Evolutionary conservation across 2,113 vertebrate species (phyloP), one percentile per base, ranked within the genome.

Genomic region (Eonycteris spelaea): DNA sequence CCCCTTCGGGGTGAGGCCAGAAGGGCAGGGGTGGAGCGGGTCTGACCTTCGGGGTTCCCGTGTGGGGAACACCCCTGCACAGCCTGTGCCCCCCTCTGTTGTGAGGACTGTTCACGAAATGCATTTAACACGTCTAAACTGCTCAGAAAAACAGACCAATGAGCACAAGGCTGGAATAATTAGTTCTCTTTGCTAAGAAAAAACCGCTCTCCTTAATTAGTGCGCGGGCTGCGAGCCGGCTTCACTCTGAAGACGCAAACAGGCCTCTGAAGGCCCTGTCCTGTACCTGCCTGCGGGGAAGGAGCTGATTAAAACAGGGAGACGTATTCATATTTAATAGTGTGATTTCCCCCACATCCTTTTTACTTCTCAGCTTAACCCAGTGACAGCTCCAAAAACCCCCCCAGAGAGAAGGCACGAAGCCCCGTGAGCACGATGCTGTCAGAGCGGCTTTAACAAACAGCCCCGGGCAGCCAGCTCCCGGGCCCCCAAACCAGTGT

Each of bases 111-210:
- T 40, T 12, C 22, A 38, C 57, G 61, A 96, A 98, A 91, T 87
- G 68, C 80, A 97, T 90, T 96, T 74, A 94, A 95, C 40, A 73
- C 97, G 98, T 97, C 97, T 55, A 97, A 98, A 97, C 94, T 96
- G 89, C 96, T 98, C 93, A 89, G 95, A 90, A 98, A 93, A 96
- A 91, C 93, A 95, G 94, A 98, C 98, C 98, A 97, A 96, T 98
- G 97, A 97, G 95, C 85, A 97, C 95, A 95, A 98, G 94, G 78
- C 95, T 97, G 96, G 95, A 98, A 94, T 98, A 98, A 98, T 98
- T 97, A 98, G 96, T 93, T 98, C 88, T 86, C 97, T 98, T 97
- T 97, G 97, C 98, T 98, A 96, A 95, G 84, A 97, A 91, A 96
- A 93, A 77, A 71, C 9, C 96, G 96, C 95, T 87, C 70, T 97